These are phyloP conservation scores for Crocallis elinguaria DNA, from an alignment of 2,888 invertebrate genomes.

Conservation along the genomic window DNA sequence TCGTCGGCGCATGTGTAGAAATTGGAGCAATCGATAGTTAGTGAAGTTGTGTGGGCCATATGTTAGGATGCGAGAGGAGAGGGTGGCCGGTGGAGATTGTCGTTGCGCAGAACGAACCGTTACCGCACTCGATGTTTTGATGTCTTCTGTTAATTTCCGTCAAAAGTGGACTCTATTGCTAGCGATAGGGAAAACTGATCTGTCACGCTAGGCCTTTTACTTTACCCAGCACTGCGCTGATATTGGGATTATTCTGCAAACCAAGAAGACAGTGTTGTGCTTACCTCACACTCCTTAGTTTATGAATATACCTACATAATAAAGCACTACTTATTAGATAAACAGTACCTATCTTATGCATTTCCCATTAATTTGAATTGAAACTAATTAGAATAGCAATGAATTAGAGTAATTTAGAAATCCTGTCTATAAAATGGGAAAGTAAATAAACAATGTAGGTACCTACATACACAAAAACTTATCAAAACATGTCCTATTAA, in stretches of 20 bases:
- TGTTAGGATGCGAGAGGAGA: constrained; percentile 67
- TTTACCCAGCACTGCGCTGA: neutral
- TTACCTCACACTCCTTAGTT: neutral
- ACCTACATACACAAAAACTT: too few species aligned
- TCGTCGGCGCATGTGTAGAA: constrained; percentile 49
- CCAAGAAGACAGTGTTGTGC: neutral
- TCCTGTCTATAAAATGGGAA: too few species aligned
- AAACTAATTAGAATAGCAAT: too few species aligned
- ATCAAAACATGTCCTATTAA: too few species aligned
- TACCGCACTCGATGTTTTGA: constrained; percentile 56
- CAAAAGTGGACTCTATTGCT: constrained; percentile 43
- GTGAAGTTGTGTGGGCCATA: constrained; percentile 67
- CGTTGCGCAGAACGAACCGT: constrained; percentile 62
- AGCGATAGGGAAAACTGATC: constrained; percentile 48
- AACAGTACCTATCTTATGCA: too few species aligned
- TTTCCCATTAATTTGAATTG: too few species aligned
- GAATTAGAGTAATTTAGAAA: too few species aligned
- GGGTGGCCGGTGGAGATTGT: constrained; percentile 55
- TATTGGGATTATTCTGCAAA: neutral
- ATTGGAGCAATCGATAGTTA: constrained; percentile 62
- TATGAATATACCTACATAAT: neutral
- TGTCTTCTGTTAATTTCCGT: constrained; percentile 44
- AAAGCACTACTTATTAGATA: neutral
- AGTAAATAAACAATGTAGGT: too few species aligned
- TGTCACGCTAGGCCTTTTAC: constrained; percentile 7